Base-by-base conservation (phyloP, 2,888 invertebrate species). In the Psococerastis gibbosa region DNA sequence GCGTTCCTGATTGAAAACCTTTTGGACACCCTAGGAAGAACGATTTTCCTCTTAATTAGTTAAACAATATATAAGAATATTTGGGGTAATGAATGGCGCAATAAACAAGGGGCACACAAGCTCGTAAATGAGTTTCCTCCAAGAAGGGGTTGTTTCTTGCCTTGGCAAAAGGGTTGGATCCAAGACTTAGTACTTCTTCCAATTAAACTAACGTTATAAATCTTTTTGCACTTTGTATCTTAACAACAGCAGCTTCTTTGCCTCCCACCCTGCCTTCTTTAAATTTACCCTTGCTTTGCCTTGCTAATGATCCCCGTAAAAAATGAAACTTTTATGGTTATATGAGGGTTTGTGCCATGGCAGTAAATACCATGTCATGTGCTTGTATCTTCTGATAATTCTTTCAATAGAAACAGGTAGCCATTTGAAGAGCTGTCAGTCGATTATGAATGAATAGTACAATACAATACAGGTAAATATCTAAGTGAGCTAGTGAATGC, bases 1-100 rank as follows among this genome's bases (percentile, higher is more conserved):
- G n/a, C n/a, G n/a, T n/a, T n/a, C n/a, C n/a, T n/a, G n/a, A n/a
- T n/a, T n/a, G n/a, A n/a, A n/a, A n/a, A n/a, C n/a, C n/a, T n/a
- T n/a, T n/a, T n/a, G n/a, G 38, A 38, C 38, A 20, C 38, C 38
- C 38, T 22, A 20, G n/a, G 38, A 38, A 22, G 38, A 38, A 38
- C 38, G 38, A 38, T 38, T 38, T 38, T 38, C 38, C 38, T 38
- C 38, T 38, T 38, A 38, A 38, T 38, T 38, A 38, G 38, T 38
- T 20, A 38, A 38, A 38, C 38, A 38, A 38, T 38, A 38, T 38
- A 38, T 38, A 38, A 38, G 38, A 38, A 38, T 38, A 38, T 38
- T 38, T 38, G 38, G 38, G 22, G 22, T 38, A 38, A 38, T 38
- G 38, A 20, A 38, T 38, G 22, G 38, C 6, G 20, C 38, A 18